Base-by-base conservation (phyloP, 2,888 invertebrate genomes). In the Pseudoips prasinana region DNA sequence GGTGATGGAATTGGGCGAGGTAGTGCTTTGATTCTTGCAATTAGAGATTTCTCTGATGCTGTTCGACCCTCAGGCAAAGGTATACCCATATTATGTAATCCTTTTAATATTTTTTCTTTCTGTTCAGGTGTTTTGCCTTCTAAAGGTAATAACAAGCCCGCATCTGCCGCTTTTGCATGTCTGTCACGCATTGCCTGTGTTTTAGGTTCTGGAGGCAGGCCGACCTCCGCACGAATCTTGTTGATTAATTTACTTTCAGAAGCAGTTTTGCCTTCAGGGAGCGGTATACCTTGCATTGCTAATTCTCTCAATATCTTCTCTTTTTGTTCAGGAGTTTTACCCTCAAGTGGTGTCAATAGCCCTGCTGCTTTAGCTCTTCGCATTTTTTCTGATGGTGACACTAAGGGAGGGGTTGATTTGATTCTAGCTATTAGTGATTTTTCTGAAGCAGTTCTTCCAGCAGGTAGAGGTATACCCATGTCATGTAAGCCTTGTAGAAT, bases 91-190 rank as follows among this genome's bases (percentile, higher is more conserved):
- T 49, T 39, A 0, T 42, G 51, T 8, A 47, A 30, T 0, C 33
- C 24, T 43, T 26, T 29, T 1, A 64, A 7, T 6, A 57, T 51
- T 11, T 34, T 54, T 43, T 59, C 52, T 25, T 58, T 57, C 31
- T 64, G 46, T 10, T 35, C 36, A 1, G 42, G 40, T 2, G 58
- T 29, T 42, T 65, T 64, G 0, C 53, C 56, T 28, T 41, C 29
- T 1, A 64, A 35, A 1, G 54, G 55, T 0, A 50, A 57, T 2
- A 64, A 3, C 1, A 48, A n/a, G 0, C 46, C 63, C 1, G 39
- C 55, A 3, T 48, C 45, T 2, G 17, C 26, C 17, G 27, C 29
- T n/a, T n/a, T n/a, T n/a, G n/a, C n/a, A n/a, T n/a, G n/a, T n/a
- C 14, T 8, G 20, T 14, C 32, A 25, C 1, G 37, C 25, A 1